Evolutionary conservation across 2,797 vertebrate genomes (phyloP).

Genomic region (Dendrocincla tyrannina): DNA sequence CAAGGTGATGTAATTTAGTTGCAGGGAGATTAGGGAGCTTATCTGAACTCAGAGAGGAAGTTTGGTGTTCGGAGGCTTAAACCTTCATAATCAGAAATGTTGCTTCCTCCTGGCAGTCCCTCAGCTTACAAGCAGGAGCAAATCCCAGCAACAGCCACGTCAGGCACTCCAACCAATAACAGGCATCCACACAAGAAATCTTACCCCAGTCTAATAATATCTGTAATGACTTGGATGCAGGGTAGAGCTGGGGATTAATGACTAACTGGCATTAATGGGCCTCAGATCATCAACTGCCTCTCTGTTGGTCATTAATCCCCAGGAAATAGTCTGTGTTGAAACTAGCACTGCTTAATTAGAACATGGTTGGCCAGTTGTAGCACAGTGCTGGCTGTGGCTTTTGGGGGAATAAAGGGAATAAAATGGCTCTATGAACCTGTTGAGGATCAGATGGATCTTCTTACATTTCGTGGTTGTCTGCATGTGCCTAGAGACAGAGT

Average conservation of each 20-base stretch:
- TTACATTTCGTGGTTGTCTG: not conserved
- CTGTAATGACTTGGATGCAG: conserved; percentile 16
- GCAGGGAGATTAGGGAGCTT: conserved; percentile 23
- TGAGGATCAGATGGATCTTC: not conserved
- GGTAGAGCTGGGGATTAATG: conserved; percentile 39
- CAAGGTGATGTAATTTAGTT: conserved; percentile 6
- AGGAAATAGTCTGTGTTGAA: conserved; percentile 40
- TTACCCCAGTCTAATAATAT: not conserved
- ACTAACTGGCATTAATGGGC: conserved; percentile 40
- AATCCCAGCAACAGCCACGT: not conserved
- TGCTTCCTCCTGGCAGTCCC: not conserved
- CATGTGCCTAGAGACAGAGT: not conserved
- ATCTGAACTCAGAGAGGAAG: not conserved
- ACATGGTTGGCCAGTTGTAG: conserved; percentile 8
- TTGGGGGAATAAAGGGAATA: not conserved
- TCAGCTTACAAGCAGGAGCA: not conserved
- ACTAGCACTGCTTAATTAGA: conserved; percentile 39
- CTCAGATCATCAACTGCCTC: conserved; percentile 49
- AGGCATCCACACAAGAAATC: not conserved
- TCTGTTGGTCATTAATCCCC: conserved; percentile 59
- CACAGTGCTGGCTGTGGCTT: not conserved
- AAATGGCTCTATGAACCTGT: not conserved
- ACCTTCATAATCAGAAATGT: not conserved
- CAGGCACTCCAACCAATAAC: not conserved
- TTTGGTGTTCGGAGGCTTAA: conserved; percentile 34